phyloP scores from a whole-genome alignment of 2,888 invertebrate genomes.

The Pandemis corylana region DNA sequence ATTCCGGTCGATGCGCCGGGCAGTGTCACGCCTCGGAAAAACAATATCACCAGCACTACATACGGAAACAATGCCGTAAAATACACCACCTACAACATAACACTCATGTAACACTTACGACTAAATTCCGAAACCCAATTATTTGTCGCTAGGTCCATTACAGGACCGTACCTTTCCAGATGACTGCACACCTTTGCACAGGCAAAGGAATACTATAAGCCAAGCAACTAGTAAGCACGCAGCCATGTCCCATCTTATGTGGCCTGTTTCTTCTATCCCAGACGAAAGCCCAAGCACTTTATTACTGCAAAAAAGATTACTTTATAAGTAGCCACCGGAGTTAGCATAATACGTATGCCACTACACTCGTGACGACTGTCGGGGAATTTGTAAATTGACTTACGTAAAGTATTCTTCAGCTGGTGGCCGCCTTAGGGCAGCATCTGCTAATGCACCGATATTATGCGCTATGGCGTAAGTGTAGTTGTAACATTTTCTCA shows the following conservation, averaged over 20 bases:
- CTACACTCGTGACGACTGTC: neutral
- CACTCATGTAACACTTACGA: constrained; percentile 6
- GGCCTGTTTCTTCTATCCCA: constrained; percentile 89
- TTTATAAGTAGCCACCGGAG: constrained; percentile 8
- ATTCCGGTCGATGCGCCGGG: constrained; percentile 92
- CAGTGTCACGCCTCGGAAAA: constrained; percentile 91
- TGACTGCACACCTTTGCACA: constrained; percentile 92
- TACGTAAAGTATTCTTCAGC: constrained; percentile 91
- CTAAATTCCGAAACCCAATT: neutral
- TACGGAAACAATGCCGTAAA: constrained; percentile 92
- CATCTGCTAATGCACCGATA: constrained; percentile 82
- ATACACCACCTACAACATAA: constrained; percentile 86
- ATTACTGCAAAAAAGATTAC: constrained; percentile 71
- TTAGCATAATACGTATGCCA: constrained; percentile 2
- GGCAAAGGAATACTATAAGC: constrained; percentile 90
- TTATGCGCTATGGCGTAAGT: constrained; percentile 83
- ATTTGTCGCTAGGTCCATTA: constrained; percentile 2
- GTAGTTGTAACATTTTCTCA: constrained; percentile 86
- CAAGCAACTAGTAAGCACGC: constrained; percentile 91
- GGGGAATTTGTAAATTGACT: constrained; percentile 52
- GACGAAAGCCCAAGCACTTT: constrained; percentile 88
- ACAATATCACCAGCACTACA: constrained; percentile 89
- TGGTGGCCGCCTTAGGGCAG: constrained; percentile 86
- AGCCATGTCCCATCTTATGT: constrained; percentile 88
- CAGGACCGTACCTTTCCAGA: constrained; percentile 87